These are phyloP conservation scores for Campopleginae sp. DNA, from an alignment of 2,888 invertebrate genomes.

Conservation along the genomic window DNA sequence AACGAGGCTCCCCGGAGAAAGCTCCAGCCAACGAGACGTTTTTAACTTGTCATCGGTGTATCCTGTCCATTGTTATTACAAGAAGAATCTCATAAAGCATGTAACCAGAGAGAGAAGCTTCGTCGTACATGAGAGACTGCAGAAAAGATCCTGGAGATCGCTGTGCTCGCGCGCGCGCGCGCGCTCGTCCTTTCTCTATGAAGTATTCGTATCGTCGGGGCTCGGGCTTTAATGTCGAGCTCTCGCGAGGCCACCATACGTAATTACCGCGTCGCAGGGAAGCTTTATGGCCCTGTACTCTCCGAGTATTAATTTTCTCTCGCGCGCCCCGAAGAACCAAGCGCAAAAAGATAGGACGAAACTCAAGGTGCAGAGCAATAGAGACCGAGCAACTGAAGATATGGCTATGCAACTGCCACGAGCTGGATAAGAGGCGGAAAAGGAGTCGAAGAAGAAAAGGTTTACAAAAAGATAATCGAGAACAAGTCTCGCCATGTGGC, in stretches of 20 bases:
- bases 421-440: slow-evolving; percentile 59
- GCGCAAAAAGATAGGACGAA: slow-evolving; percentile 62
- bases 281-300: slow-evolving; percentile 80
- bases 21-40: slow-evolving; percentile 66
- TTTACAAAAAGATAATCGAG: slow-evolving; percentile 51
- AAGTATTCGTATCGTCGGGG: slow-evolving; percentile 66
- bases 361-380: slow-evolving; percentile 44
- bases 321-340: slow-evolving; percentile 72
- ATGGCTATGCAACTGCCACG: slow-evolving; percentile 44
- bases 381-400: too few relatives aligned
- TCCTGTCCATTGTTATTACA: slow-evolving; percentile 77
- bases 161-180: slow-evolving; percentile 28
- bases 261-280: slow-evolving; percentile 82
- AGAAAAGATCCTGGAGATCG: slow-evolving; percentile 1
- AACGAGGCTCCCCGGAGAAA: slow-evolving; percentile 32
- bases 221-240: slow-evolving; percentile 64
- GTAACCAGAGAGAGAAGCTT: neutral
- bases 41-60: slow-evolving; percentile 79
- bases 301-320: slow-evolving; percentile 82
- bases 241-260: slow-evolving; percentile 75
- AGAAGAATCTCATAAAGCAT: slow-evolving; percentile 80
- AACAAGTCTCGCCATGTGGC: slow-evolving; percentile 47
- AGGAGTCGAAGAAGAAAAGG: slow-evolving; percentile 43
- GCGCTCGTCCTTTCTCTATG: slow-evolving; percentile 68
- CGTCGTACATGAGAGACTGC: neutral